Conservation (phyloP, 2,797 vertebrate species). For the Enoplosus armatus region DNA sequence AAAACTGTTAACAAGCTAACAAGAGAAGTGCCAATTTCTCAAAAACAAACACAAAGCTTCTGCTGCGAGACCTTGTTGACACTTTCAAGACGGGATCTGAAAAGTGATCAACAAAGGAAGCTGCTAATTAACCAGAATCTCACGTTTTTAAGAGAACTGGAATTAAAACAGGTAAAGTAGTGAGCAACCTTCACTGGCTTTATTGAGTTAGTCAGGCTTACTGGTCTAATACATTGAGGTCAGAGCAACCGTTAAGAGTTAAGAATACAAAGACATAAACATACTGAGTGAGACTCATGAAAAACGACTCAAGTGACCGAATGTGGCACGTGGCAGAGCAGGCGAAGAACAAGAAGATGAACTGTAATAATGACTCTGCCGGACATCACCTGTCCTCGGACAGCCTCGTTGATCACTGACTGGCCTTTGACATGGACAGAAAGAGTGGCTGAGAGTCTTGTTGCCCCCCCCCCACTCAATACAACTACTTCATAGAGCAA, state of each 20-base stretch:
- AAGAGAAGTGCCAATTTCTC: not conserved
- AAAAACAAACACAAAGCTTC: slow-evolving; percentile 7
- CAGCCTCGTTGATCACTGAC: slow-evolving; percentile 34
- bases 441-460: slow-evolving; percentile 16
- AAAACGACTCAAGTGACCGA: slow-evolving; percentile 12
- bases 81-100: slow-evolving; percentile 15
- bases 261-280: not conserved
- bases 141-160: not conserved
- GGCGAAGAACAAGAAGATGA: slow-evolving; percentile 43
- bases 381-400: slow-evolving; percentile 6
- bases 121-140: slow-evolving; percentile 39
- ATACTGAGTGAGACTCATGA: not conserved
- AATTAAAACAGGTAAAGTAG: not conserved
- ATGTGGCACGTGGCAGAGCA: not conserved
- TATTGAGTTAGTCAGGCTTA: not conserved
- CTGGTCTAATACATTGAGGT: too few relatives aligned
- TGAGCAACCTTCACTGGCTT: not conserved
- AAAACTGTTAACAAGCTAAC: slow-evolving; percentile 1
- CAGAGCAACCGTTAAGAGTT: not conserved
- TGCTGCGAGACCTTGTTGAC: slow-evolving; percentile 28
- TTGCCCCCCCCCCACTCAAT: not conserved
- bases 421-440: slow-evolving; percentile 22
- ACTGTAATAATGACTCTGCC: slow-evolving; percentile 16
- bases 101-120: slow-evolving; percentile 12
- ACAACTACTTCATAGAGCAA: not conserved